Evolutionary conservation across 2,113 vertebrate species (phyloP), one percentile per base, ranked within the genome.

Genomic region (Camelus dromedarius): DNA sequence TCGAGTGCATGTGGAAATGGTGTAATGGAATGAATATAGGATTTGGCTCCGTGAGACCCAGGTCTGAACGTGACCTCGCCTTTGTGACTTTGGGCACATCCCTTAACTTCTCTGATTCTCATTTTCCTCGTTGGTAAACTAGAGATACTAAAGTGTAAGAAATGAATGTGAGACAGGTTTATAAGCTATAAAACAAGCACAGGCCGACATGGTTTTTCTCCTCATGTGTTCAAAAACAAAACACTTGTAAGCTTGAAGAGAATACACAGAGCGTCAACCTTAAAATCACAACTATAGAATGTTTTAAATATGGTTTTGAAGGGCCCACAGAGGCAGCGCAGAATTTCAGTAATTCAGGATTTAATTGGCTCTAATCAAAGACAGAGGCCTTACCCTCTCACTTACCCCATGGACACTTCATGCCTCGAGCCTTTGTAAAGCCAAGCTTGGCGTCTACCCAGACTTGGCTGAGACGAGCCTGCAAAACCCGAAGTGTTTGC

Each of bases 281-380:
- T 97, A 84, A 97, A 97, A 97, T 73, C 90, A 95, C 76, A 95
- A 91, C 94, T 89, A 64, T 95, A 95, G 73, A 72, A 80, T 92
- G 80, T 72, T 97, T 83, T 97, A 96, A 98, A 84, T 91, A 70
- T 67, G 28, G 96, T 97, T 96, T 96, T 85, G 85, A 98, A 98
- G 97, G 28, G 32, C 19, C 0, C 93, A 75, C 76, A 95, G 95
- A 97, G 87, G 69, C 42, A 7, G 97, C 96, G 92, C 76, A 97
- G 66, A 96, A 75, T 97, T 97, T 97, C 95, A 93, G 88, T 97
- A 97, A 98, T 98, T 98, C 93, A 97, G 30, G n/a, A 54, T 81
- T 98, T 98, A 98, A 98, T 98, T 97, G 92, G 86, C 92, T 98
- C 96, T 97, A 93, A 94, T 96, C 82, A 97, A 98, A 97, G 94